Conservation (phyloP, 1,140 invertebrate genomes). For the Leptinotarsa undecemlineata region DNA sequence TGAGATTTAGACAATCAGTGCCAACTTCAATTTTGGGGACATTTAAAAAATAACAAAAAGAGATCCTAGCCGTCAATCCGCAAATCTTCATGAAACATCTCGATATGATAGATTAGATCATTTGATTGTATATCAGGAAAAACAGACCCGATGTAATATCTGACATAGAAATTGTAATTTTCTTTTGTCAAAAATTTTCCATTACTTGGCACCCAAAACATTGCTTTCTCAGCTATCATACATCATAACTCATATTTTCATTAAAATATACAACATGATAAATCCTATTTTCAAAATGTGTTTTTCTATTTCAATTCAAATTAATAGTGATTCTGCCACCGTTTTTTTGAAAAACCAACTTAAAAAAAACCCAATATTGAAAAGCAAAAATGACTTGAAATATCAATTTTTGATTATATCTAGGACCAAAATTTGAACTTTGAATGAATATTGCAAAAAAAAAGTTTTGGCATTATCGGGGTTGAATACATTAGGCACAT, state of each 20-base stretch:
- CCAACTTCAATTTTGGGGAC: constrained; percentile 27
- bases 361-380: too few relatives aligned
- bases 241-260: background rate
- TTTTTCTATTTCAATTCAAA: background rate
- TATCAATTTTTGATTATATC: too few relatives aligned
- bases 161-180: constrained; percentile 26
- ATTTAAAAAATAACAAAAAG: constrained; percentile 21
- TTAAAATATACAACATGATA: background rate
- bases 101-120: constrained; percentile 23
- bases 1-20: constrained; percentile 19
- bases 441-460: too few relatives aligned
- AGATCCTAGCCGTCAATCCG: constrained; percentile 4
- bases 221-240: constrained; percentile 26
- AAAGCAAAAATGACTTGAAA: too few relatives aligned
- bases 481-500: too few relatives aligned
- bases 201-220: constrained; percentile 24
- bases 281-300: background rate
- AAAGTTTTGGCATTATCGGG: too few relatives aligned
- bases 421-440: too few relatives aligned
- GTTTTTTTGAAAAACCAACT: background rate
- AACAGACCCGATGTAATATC: too few relatives aligned
- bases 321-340: background rate
- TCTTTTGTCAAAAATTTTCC: constrained; percentile 21
- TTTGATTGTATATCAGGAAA: constrained; percentile 15
- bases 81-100: constrained; percentile 1